A percentile compares a stretch with the other conserved stretches of the same genome.
Conservation (phyloP, 2,113 vertebrate genomes). For the Irena cyanogastra region DNA sequence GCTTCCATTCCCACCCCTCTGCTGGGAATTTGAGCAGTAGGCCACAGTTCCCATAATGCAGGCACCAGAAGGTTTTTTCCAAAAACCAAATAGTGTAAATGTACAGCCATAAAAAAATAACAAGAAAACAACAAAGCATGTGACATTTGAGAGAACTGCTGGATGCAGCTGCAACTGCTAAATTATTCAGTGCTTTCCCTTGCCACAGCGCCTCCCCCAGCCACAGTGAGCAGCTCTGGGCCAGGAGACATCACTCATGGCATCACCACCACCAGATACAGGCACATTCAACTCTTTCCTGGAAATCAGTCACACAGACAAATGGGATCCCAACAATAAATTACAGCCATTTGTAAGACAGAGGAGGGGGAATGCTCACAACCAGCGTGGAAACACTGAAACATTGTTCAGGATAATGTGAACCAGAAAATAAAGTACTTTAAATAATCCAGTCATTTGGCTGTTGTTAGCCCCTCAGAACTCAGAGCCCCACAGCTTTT, state of each 20-base stretch:
- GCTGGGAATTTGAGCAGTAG: not conserved
- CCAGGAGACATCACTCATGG: not conserved
- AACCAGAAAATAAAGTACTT: not conserved
- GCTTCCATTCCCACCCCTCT: not conserved
- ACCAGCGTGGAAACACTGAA: not conserved
- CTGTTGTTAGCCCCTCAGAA: not conserved
- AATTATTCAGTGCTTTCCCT: slow-evolving; percentile 39
- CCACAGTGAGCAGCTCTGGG: not conserved
- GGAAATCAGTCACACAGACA: not conserved
- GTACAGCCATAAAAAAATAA: slow-evolving; percentile 1
- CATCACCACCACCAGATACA: not conserved
- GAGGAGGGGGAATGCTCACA: not conserved
- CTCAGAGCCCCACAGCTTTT: not conserved
- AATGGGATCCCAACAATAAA: not conserved
- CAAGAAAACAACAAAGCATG: not conserved
- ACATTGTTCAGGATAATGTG: not conserved
- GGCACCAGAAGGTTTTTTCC: not conserved
- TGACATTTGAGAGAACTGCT: slow-evolving; percentile 11
- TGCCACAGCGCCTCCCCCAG: not conserved
- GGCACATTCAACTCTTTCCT: not conserved
- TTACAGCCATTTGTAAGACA: not conserved
- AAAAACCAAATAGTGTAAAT: not conserved
- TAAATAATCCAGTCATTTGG: not conserved
- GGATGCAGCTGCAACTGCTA: not conserved
- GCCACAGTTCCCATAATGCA: not conserved